Base-by-base conservation (phyloP, 1,140 invertebrate species). In the Diachasmimorpha longicaudata region DNA sequence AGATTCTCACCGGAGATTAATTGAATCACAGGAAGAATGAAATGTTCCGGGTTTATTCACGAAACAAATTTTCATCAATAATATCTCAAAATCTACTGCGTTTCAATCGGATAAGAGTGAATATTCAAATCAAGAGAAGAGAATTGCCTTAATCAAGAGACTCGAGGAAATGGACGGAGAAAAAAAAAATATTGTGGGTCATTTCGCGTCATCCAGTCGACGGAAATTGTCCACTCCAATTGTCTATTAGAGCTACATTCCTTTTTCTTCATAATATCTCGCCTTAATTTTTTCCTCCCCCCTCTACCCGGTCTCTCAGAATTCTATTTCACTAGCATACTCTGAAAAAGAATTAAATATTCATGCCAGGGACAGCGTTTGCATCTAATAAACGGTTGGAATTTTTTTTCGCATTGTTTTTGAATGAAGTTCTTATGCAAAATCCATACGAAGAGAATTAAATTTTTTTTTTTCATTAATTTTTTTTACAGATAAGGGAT, bases 211-310 rank as follows among this genome's bases (percentile, higher is more conserved):
- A 44, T 66, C 68, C 74, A 75, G 58, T 75, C 74, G 55, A 52
- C 74, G 74, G 74, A 75, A 75, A 75, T 70, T 75, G 74, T 75
- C 69, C 74, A 70, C 66, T 67, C 68, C 58, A 75, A 75, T 75
- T 75, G 74, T 70, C 74, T 67, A 75, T 75, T 74, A 74, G 25
- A 63, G 31, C 16, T 55, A 36, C 23, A 58, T 58, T 72, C 58
- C 31, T 72, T 72, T 72, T 72, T 72, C 58, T 16, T 58, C 39
- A 9, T 70, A 21, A 37, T 58, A 52, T 14, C 71, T 58, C 31
- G 16, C 71, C 71, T 71, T 25, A 52, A 46, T 46, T 31, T 67
- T n/a, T 25, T 25, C 11, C 11, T 25, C 66, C 66, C 11, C 11
- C 66, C 66, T 21, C 21, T 23, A 11, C 66, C 66, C n/a, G n/a